These are phyloP conservation scores for Megalopta genalis DNA, from an alignment of 1,140 invertebrate species.

Conservation along the genomic window DNA sequence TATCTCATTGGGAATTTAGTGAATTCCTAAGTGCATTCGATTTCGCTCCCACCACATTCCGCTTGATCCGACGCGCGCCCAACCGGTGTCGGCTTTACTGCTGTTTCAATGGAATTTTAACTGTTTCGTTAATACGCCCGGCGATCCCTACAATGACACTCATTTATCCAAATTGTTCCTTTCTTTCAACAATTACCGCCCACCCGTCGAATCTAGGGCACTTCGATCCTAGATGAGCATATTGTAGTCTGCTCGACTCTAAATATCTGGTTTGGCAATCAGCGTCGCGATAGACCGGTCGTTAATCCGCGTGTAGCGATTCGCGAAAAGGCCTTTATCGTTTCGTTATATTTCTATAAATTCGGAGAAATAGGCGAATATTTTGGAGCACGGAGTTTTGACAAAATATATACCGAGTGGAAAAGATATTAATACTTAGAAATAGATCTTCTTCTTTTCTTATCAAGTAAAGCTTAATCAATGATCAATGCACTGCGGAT, in stretches of 20 bases:
- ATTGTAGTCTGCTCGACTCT: neutral
- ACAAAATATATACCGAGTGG: no score
- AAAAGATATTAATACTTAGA: no score
- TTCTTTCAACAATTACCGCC: neutral
- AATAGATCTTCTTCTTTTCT: no score
- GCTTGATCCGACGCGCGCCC: slow-evolving; percentile 5
- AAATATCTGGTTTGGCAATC: no score
- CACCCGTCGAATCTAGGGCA: neutral
- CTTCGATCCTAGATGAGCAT: slow-evolving; percentile 1
- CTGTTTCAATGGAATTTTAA: slow-evolving; percentile 19
- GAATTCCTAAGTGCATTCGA: neutral
- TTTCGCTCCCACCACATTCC: neutral
- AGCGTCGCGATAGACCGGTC: no score
- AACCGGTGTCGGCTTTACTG: neutral
- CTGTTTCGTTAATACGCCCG: slow-evolving; percentile 5
- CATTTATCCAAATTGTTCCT: slow-evolving; percentile 10
- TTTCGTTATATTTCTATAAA: no score
- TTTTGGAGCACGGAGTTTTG: no score
- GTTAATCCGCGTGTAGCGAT: no score
- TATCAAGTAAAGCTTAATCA: no score
- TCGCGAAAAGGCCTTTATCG: no score
- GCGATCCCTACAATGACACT: neutral
- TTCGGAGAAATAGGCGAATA: no score
- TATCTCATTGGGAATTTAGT: slow-evolving; percentile 49
- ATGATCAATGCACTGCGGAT: no score